These are phyloP conservation scores for Catocala nupta DNA, from an alignment of 2,888 invertebrate species.

Conservation along the genomic window DNA sequence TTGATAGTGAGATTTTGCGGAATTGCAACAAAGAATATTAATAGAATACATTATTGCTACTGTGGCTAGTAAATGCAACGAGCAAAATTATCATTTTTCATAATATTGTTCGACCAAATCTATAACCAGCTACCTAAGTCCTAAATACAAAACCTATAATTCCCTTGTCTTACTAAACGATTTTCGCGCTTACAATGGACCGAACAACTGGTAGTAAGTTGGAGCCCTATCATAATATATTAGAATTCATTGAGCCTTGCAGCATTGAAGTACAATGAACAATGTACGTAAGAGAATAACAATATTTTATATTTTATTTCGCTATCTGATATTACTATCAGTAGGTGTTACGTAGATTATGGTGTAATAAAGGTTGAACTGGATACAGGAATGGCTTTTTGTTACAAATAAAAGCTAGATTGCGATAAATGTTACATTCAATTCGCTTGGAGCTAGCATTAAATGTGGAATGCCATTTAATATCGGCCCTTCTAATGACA, in stretches of 20 bases:
- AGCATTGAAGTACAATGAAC: constrained; percentile 51
- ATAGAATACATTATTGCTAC: too few relatives aligned
- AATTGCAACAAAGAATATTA: too few relatives aligned
- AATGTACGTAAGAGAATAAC: constrained; percentile 35
- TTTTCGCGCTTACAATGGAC: constrained; percentile 17
- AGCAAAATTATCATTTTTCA: not conserved
- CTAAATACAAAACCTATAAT: constrained; percentile 22
- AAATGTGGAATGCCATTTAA: too few relatives aligned
- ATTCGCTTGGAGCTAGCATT: not conserved
- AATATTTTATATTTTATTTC: constrained; percentile 45
- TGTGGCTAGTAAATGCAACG: too few relatives aligned
- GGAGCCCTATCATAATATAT: constrained; percentile 39
- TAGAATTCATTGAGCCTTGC: constrained; percentile 46
- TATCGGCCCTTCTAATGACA: too few relatives aligned
- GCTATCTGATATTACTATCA: constrained; percentile 13
- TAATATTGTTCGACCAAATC: not conserved
- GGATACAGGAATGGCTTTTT: not conserved
- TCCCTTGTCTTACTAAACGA: constrained; percentile 26
- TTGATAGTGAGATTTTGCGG: too few relatives aligned
- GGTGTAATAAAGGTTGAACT: constrained; percentile 27
- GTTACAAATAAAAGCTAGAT: not conserved
- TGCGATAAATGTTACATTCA: not conserved
- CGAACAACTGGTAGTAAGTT: constrained; percentile 27
- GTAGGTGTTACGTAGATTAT: constrained; percentile 26
- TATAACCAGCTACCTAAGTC: constrained; percentile 2